These are phyloP conservation scores for Tenthredo livida DNA, from an alignment of 2,888 invertebrate species.

Conservation along the genomic window DNA sequence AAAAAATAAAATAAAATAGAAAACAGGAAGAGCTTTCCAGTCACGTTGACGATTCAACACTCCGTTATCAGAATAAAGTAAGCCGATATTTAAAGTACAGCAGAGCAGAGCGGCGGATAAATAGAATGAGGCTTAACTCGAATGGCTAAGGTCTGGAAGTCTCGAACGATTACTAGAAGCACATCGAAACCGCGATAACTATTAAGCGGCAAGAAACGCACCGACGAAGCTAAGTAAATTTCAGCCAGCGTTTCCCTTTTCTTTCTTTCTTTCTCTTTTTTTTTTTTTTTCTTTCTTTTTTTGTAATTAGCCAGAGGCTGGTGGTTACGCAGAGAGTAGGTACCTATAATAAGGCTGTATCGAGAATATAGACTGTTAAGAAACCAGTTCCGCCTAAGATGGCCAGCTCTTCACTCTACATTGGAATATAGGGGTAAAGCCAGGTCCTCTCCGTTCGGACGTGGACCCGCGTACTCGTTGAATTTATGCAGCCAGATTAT, in stretches of 20 bases:
- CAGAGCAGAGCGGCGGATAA: neutral
- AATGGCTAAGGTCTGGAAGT: neutral
- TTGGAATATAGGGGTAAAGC: neutral
- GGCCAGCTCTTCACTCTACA: slow-evolving; percentile 17
- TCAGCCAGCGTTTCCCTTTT: neutral
- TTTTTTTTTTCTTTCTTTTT: neutral
- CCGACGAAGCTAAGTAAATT: slow-evolving; percentile 35
- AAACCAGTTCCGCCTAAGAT: neutral
- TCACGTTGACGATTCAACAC: slow-evolving; percentile 13
- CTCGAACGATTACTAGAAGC: slow-evolving; percentile 34
- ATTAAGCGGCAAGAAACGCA: slow-evolving; percentile 11
- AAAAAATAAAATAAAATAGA: no score
- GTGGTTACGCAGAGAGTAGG: neutral
- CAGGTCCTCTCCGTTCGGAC: neutral
- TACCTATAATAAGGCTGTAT: neutral
- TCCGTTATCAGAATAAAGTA: slow-evolving; percentile 25
- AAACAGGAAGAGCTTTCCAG: neutral
- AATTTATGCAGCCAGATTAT: slow-evolving; percentile 73
- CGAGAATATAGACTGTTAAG: neutral
- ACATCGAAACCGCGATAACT: slow-evolving; percentile 25
- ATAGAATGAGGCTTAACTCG: neutral
- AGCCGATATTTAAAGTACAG: neutral
- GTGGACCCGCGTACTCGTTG: slow-evolving; percentile 53
- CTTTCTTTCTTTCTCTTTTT: neutral
- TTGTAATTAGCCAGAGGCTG: slow-evolving; percentile 32